Base-by-base conservation (phyloP, 2,888 invertebrate species). In the Xanthia icteritia region DNA sequence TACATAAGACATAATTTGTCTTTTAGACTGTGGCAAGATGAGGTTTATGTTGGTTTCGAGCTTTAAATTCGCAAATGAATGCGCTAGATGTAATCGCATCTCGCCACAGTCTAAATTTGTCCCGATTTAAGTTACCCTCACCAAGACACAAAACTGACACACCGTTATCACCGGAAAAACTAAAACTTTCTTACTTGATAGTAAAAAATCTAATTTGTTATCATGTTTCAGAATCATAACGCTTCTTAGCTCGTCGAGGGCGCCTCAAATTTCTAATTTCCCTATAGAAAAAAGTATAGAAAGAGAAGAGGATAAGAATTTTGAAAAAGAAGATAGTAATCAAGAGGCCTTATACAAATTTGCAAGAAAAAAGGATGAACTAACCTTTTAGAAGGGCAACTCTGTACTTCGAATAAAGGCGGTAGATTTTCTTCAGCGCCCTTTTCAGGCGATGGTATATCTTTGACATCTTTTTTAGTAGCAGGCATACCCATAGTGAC, bases 341-440 rank as follows among this genome's bases (percentile, higher is more conserved):
- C 76, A 64, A 31, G n/a, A 76, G 8, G 13, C 69, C 36, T 11
- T 36, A 58, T 45, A 20, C 11, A 20, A 56, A 27, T 42, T 27
- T 63, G 27, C 23, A 64, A 48, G n/a, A 20, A n/a, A n/a, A 63
- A 23, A 61, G 17, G 17, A 36, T 17, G 9, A 75, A 80, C 86
- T 67, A 69, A 96, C 96, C 94, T 96, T 91, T 95, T 96, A 5
- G 94, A 92, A 2, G 95, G 95, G 78, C 96, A 96, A 82, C 96
- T 95, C 81, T 95, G 95, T 82, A 93, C 90, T 0, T 91, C 94
- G 61, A 91, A 70, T 15, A 85, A 20, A 0, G 95, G 95, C 0
- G 93, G 93, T 17, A 90, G n/a, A 87, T 96, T 96, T 79, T 96
- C 96, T 5, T 91, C 90, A 9, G 88, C 87, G 0, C 79, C 61